phyloP scores from a whole-genome alignment of 2,113 vertebrate species.

The Siphamia tubifer region DNA sequence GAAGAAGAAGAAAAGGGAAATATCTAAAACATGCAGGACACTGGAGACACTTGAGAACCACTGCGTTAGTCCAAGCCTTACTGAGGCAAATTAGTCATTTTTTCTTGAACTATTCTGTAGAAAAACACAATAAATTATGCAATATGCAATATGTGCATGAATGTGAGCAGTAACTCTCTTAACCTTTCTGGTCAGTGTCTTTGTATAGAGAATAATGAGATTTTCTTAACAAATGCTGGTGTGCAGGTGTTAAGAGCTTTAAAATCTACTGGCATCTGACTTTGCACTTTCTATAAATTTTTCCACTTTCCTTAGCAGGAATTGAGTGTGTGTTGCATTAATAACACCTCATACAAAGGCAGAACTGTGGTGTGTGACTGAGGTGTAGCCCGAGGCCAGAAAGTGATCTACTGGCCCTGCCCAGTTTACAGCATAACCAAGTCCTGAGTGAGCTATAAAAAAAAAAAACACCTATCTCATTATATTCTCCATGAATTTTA shows the following conservation, averaged over 20 bases:
- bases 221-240: not conserved
- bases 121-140: not conserved
- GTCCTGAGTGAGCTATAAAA: slow-evolving; percentile 30
- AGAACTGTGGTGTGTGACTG: slow-evolving; percentile 23
- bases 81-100: not conserved
- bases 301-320: not conserved
- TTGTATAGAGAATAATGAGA: not conserved
- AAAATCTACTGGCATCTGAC: not conserved
- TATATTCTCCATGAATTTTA: not conserved
- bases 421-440: slow-evolving; percentile 11
- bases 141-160: not conserved
- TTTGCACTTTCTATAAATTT: not conserved
- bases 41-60: too few species aligned
- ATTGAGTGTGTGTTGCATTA: slow-evolving; percentile 10
- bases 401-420: slow-evolving; percentile 6
- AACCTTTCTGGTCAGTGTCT: not conserved
- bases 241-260: not conserved
- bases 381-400: slow-evolving; percentile 17
- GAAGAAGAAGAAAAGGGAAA: too few species aligned
- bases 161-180: not conserved
- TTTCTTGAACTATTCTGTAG: not conserved
- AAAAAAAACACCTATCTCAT: not conserved
- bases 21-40: too few species aligned
- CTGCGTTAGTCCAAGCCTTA: slow-evolving; percentile 34
- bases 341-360: slow-evolving; percentile 43